Percentiles rank a stretch among this genome's conserved stretches.
phyloP scores from a whole-genome alignment of 2,888 invertebrate genomes.

The Apamea monoglypha region DNA sequence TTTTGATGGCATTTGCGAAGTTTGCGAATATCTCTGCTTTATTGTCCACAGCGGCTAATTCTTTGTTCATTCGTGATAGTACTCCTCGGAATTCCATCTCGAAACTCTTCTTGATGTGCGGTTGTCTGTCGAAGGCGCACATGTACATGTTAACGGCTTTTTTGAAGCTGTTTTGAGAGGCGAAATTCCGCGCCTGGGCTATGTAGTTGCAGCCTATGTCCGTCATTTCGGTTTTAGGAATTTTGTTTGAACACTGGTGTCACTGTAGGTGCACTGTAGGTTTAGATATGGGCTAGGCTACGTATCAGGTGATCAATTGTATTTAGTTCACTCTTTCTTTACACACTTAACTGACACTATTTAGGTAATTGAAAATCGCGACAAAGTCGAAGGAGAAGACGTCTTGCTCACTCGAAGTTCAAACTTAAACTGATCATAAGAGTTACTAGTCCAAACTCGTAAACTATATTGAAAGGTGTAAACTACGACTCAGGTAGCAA shows the following conservation, averaged over 20 bases:
- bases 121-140: slow-evolving; percentile 44
- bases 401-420: slow-evolving; percentile 22
- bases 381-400: not conserved
- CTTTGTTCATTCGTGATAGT: slow-evolving; percentile 43
- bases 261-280: not conserved
- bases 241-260: not conserved
- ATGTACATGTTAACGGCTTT: slow-evolving; percentile 50
- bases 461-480: not conserved
- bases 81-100: slow-evolving; percentile 41
- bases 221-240: slow-evolving; percentile 9
- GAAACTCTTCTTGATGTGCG: slow-evolving; percentile 16
- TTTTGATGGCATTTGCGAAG: slow-evolving; percentile 43
- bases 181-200: slow-evolving; percentile 36
- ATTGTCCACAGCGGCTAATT: slow-evolving; percentile 26
- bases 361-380: not conserved
- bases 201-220: slow-evolving; percentile 27
- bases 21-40: slow-evolving; percentile 48
- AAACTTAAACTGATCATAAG: slow-evolving; percentile 7
- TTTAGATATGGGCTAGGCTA: not conserved
- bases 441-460: not conserved
- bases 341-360: not conserved
- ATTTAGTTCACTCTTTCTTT: not conserved
- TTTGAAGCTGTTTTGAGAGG: slow-evolving; percentile 20
- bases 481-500: not conserved
- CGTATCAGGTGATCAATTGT: not conserved